Percentiles rank a stretch among this genome's conserved stretches.
Evolutionary conservation across 2,888 invertebrate species (phyloP).

Genomic region (Globia sparganii): DNA sequence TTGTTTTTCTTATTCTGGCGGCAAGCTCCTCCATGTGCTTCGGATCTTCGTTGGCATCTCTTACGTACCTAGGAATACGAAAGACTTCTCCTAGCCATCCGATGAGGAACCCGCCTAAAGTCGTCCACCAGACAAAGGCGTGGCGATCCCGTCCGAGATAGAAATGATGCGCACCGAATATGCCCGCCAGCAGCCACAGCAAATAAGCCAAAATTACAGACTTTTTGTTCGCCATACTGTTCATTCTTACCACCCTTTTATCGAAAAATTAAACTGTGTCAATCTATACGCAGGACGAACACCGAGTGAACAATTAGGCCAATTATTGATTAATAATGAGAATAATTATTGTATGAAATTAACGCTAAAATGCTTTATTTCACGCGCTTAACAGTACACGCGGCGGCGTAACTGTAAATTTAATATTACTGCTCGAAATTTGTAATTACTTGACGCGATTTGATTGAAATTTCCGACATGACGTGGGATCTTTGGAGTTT

Average conservation of each 20-base stretch:
- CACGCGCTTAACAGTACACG: not conserved
- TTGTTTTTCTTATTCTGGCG: conserved; percentile 90
- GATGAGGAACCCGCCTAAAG: conserved; percentile 95
- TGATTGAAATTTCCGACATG: conserved; percentile 44
- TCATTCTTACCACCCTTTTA: conserved; percentile 5
- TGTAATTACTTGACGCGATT: conserved; percentile 32
- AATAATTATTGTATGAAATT: not conserved
- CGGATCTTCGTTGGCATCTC: conserved; percentile 94
- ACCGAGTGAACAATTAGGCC: not conserved
- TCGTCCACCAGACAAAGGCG: conserved; percentile 97
- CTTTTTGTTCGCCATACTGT: conserved; percentile 81
- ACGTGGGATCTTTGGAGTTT: conserved; percentile 54
- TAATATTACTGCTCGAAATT: not conserved
- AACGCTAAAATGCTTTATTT: not conserved
- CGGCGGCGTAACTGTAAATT: conserved; percentile 24
- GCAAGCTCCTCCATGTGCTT: conserved; percentile 92
- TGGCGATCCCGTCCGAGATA: conserved; percentile 97
- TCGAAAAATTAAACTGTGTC: conserved; percentile 31
- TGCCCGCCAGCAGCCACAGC: conserved; percentile 96
- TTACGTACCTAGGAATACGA: conserved; percentile 95
- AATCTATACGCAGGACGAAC: conserved; percentile 13
- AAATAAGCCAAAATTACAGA: conserved; percentile 94
- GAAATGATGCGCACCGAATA: conserved; percentile 97
- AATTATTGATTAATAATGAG: not conserved
- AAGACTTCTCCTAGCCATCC: conserved; percentile 97